These are phyloP conservation scores for Macrophya annulata DNA, from an alignment of 2,888 invertebrate genomes.

Conservation along the genomic window DNA sequence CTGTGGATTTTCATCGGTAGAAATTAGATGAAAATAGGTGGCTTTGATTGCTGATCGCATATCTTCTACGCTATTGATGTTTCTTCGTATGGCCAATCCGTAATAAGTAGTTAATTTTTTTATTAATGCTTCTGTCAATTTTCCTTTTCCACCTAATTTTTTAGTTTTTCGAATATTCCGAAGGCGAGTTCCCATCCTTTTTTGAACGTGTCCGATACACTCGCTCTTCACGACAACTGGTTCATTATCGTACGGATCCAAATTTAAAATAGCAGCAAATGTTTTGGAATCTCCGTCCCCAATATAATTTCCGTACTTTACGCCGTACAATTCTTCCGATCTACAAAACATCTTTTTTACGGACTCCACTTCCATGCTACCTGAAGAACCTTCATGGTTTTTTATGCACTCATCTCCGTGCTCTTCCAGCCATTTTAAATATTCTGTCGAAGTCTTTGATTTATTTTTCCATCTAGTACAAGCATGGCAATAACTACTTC, in stretches of 20 bases:
- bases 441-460: constrained; percentile 56
- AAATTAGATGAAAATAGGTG: constrained; percentile 63
- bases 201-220: constrained; percentile 51
- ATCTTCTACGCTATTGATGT: constrained; percentile 62
- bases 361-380: constrained; percentile 47
- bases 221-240: too few relatives aligned
- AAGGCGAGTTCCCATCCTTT: constrained; percentile 57
- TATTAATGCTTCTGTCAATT: constrained; percentile 63
- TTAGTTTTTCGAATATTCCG: constrained; percentile 62
- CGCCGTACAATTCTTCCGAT: constrained; percentile 56
- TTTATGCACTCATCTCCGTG: constrained; percentile 55
- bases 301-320: constrained; percentile 57
- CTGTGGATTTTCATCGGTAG: constrained; percentile 64
- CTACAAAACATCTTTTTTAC: constrained; percentile 55
- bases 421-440: constrained; percentile 58
- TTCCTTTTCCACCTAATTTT: constrained; percentile 64
- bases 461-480: constrained; percentile 59
- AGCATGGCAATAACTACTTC: constrained; percentile 59
- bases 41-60: constrained; percentile 66
- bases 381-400: constrained; percentile 53
- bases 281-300: constrained; percentile 48
- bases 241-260: constrained; percentile 58
- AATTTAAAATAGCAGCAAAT: constrained; percentile 50
- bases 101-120: too few relatives aligned
- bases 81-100: constrained; percentile 66